Conservation (phyloP, 2,888 invertebrate genomes). For the Pandemis cinnamomeana region DNA sequence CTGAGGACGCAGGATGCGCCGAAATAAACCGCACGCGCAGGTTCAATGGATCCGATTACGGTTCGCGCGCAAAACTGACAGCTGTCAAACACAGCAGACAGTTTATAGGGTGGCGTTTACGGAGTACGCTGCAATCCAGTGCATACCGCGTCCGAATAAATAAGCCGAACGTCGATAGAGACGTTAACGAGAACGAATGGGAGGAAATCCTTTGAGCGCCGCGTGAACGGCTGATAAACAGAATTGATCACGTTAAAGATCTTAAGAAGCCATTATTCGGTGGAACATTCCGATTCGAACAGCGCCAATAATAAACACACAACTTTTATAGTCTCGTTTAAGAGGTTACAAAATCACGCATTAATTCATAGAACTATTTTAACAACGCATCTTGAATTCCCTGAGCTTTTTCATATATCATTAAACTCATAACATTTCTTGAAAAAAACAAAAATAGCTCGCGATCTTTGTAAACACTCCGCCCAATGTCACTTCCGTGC, state of each 20-base stretch:
- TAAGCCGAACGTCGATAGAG: slow-evolving; percentile 22
- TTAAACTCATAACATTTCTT: slow-evolving; percentile 17
- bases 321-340: neutral
- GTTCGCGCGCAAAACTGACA: slow-evolving; percentile 45
- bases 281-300: slow-evolving; percentile 2
- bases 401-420: neutral
- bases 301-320: slow-evolving; percentile 1
- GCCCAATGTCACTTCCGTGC: slow-evolving; percentile 23
- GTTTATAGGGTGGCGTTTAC: slow-evolving; percentile 10
- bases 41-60: slow-evolving; percentile 35
- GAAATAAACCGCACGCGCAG: slow-evolving; percentile 33
- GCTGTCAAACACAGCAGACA: slow-evolving; percentile 46
- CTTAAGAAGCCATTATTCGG: slow-evolving; percentile 6
- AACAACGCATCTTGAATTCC: neutral
- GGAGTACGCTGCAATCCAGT: slow-evolving; percentile 5
- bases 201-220: slow-evolving; percentile 31
- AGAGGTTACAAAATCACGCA: neutral
- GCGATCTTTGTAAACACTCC: slow-evolving; percentile 14
- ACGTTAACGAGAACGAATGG: slow-evolving; percentile 21
- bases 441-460: slow-evolving; percentile 19
- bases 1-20: slow-evolving; percentile 33
- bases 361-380: neutral
- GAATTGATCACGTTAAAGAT: slow-evolving; percentile 6
- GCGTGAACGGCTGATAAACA: slow-evolving; percentile 21
- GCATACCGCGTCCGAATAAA: slow-evolving; percentile 24